Base-by-base conservation (phyloP, 2,113 vertebrate genomes). In the Trachemys scripta region DNA sequence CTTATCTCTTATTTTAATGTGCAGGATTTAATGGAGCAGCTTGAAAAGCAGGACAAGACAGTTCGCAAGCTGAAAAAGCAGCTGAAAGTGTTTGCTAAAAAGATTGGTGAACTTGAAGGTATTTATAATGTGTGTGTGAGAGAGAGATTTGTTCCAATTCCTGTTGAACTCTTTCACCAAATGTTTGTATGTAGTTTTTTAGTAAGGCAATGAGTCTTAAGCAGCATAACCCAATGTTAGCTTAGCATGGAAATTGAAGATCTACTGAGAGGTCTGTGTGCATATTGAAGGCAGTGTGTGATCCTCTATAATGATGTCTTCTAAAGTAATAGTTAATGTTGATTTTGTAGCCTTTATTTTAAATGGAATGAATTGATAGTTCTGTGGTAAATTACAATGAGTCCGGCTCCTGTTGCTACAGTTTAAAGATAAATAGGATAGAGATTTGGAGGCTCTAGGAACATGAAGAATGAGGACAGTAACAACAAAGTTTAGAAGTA, bases 21-120 rank as follows among this genome's bases (percentile, higher is more conserved):
- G 82, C 95, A 99, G 99, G 99, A 99, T 98, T 98, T 99, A 75
- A 99, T 99, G 99, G 99, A 99, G 95, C 99, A 99, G 97, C 98
- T 99, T 95, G 99, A 99, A 98, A 99, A 99, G 95, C 99, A 99
- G 97, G 99, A 99, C 97, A 99, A 99, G 98, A 99, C 99, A n/a
- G 99, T 99, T 90, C 99, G 99, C 90, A 99, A 99, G 96, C 98
- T 99, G 81, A 99, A 99, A 98, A 99, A 99, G 93, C 99, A 99
- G 97, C 97, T 99, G 79, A 99, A 99, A 98, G 99, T 99, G 22
- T 99, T 99, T 97, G 99, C 99, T 65, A 99, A 99, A 98, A 99
- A 99, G 98, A 99, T 99, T 0, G 99, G 99, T 72, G 99, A 99
- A 98, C 99, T 99, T 69, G 99, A 99, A 99, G 99, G 99, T 99